These are phyloP conservation scores for Leptinotarsa juncta DNA, from an alignment of 2,888 invertebrate genomes.

Conservation along the genomic window DNA sequence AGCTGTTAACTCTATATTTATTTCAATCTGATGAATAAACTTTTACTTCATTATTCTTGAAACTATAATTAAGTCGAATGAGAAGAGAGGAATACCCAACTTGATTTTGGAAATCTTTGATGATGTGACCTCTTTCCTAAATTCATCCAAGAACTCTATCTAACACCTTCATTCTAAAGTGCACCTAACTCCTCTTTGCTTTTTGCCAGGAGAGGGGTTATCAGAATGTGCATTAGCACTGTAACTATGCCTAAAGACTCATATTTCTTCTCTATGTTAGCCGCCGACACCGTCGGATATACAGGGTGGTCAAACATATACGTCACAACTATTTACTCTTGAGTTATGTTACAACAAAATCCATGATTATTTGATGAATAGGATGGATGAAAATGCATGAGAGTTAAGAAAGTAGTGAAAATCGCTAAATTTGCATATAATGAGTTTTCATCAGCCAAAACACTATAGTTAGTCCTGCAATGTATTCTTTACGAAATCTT, in stretches of 20 bases:
- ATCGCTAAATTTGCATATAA: too few relatives aligned
- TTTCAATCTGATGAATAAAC: too few relatives aligned
- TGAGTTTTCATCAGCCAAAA: too few relatives aligned
- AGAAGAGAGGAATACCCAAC: background rate
- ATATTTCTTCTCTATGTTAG: constrained; percentile 40
- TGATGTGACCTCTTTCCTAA: constrained; percentile 3
- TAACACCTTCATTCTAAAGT: constrained; percentile 38
- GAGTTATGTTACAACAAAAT: too few relatives aligned
- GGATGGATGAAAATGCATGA: too few relatives aligned
- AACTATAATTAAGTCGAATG: too few relatives aligned
- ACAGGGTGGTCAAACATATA: constrained; percentile 33
- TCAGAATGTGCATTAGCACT: constrained; percentile 49
- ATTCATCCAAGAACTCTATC: constrained; percentile 26
- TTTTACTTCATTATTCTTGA: too few relatives aligned
- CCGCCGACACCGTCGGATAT: constrained; percentile 48
- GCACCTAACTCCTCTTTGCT: constrained; percentile 53
- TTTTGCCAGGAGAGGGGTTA: constrained; percentile 41
- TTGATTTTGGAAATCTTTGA: background rate
- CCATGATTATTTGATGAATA: too few relatives aligned
- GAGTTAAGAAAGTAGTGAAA: too few relatives aligned
- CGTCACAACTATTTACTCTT: background rate
- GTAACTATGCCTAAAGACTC: constrained; percentile 60
- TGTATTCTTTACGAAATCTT: too few relatives aligned
- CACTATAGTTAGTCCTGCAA: too few relatives aligned
- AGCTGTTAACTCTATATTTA: too few relatives aligned